Evolutionary conservation across 1,140 invertebrate species (phyloP), one percentile per base, ranked within the genome.

Genomic region (Agraylea sexmaculata): DNA sequence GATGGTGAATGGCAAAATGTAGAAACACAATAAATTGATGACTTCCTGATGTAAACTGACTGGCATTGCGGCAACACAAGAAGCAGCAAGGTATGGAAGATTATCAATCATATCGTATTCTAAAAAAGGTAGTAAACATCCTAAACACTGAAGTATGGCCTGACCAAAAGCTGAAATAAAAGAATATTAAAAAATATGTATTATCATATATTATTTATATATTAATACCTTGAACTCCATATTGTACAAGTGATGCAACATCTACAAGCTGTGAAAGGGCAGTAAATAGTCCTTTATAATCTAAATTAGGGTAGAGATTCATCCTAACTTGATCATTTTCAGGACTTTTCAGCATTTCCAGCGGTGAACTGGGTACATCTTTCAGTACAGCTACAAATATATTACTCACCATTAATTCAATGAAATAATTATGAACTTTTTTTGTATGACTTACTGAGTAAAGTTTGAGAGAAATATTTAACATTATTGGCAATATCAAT

Each of bases 391-490:
- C 92, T 88, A 47, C 12, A 64, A 61, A n/a, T n/a, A n/a, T n/a
- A n/a, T n/a, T 47, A 43, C 40, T 39, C 39, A 42, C 22, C 27
- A 39, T 25, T 36, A 12, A 40, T 36, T 6, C n/a, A 37, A 28
- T 19, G 8, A 38, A 19, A 43, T 40, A 1, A 47, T 1, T 8
- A 18, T 40, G 6, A 48, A 23, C 47, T 13, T 40, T 7, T 30
- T 28, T 30, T 17, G 42, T 37, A 42, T 19, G 52, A 74, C 75
- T 78, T 77, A 97, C 94, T 87, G 50, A 98, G 69, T 40, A 99
- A 70, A 34, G 90, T 95, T 70, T 95, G 90, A 18, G 91, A 93
- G 67, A 99, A 98, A 64, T 93, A 96, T 64, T 96, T 95, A 51
- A 99, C 75, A 40, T 91, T 97, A 58, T 92, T 95, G 36, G 90